These are phyloP conservation scores for Agrotis segetum DNA, from an alignment of 2,888 invertebrate species.

Conservation along the genomic window DNA sequence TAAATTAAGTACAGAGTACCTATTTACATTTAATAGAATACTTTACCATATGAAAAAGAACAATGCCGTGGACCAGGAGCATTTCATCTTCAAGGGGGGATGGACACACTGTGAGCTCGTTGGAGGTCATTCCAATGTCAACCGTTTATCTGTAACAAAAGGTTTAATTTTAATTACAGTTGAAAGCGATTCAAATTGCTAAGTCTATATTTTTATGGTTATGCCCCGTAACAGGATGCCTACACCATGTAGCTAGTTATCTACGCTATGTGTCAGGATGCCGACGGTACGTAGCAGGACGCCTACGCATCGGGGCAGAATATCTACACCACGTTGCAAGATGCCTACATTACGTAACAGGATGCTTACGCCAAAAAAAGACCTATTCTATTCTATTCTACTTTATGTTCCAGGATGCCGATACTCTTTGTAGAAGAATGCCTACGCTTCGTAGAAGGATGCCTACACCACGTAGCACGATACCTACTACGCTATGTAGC, in stretches of 20 bases:
- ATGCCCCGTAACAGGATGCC: background rate
- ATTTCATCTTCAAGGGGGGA: conserved; percentile 81
- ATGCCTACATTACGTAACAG: background rate
- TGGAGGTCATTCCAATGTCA: conserved; percentile 85
- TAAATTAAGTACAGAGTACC: conserved; percentile 36
- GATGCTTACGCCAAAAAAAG: no score
- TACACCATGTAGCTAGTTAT: background rate
- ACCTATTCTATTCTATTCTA: no score
- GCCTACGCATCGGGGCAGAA: background rate
- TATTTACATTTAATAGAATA: conserved; percentile 4
- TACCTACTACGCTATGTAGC: background rate
- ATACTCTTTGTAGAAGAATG: no score
- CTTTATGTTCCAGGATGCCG: background rate
- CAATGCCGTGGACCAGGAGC: conserved; percentile 82
- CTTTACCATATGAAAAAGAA: conserved; percentile 87
- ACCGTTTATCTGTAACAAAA: conserved; percentile 77
- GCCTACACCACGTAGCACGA: background rate
- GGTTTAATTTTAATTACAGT: conserved; percentile 2
- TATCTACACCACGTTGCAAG: background rate
- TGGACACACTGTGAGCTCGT: conserved; percentile 68
- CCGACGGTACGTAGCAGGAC: background rate
- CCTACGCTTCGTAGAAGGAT: background rate
- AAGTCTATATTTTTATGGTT: background rate
- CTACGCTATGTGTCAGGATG: background rate
- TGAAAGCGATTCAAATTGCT: background rate